phyloP scores from a whole-genome alignment of 2,113 vertebrate genomes.

The Sturnus vulgaris region DNA sequence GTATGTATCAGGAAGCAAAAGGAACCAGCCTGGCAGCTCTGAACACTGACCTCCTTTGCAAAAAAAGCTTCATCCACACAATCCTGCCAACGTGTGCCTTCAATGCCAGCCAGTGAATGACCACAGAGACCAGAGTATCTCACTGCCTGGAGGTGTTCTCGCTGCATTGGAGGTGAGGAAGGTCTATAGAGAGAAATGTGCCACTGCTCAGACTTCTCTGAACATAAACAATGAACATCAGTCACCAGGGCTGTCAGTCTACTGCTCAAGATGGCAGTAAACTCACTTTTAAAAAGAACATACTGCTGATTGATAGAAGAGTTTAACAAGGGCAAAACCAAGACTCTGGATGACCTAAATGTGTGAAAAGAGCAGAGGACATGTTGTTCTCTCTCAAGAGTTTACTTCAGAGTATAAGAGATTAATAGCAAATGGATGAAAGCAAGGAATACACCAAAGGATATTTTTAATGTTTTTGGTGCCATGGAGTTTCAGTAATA shows the following conservation, averaged over 20 bases:
- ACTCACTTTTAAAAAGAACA: background rate
- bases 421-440: background rate
- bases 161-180: background rate
- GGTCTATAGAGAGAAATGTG: background rate
- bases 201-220: background rate
- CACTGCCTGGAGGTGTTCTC: background rate
- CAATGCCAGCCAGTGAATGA: background rate
- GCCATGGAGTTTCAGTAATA: background rate
- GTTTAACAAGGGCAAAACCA: background rate
- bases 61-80: background rate
- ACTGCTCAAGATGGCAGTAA: background rate
- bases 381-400: background rate
- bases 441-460: background rate
- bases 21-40: background rate
- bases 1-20: background rate
- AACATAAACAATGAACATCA: background rate
- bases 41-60: background rate
- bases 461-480: background rate
- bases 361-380: background rate
- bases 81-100: fast-evolving
- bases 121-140: background rate
- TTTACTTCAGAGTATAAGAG: background rate
- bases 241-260: background rate
- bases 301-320: background rate
- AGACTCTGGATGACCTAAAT: background rate